phyloP scores from a whole-genome alignment of 2,113 vertebrate species.

The Thalassarche chlororhynchos region DNA sequence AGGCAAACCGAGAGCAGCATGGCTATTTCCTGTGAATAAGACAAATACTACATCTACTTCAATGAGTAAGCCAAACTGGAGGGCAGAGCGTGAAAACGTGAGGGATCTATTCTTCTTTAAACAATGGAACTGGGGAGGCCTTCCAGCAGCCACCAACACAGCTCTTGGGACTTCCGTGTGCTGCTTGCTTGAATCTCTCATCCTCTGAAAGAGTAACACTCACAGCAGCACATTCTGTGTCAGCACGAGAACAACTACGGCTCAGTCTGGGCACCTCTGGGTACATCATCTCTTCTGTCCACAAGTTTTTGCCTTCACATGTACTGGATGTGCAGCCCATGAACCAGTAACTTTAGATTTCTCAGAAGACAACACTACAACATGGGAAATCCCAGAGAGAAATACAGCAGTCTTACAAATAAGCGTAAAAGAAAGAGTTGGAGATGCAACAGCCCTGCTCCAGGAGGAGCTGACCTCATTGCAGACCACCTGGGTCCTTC shows the following conservation, averaged over 20 bases:
- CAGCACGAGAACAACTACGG: neutral
- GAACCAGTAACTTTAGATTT: neutral
- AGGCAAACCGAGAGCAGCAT: neutral
- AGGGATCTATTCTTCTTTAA: conserved; percentile 24
- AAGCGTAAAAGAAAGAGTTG: accelerated
- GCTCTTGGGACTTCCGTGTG: neutral
- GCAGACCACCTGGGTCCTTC: neutral
- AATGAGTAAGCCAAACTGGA: conserved; percentile 12
- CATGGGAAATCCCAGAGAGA: neutral
- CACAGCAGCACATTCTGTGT: neutral
- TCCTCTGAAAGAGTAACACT: neutral
- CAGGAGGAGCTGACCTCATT: neutral
- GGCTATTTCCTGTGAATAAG: conserved; percentile 20
- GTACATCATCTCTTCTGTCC: neutral
- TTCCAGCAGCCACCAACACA: conserved; percentile 18
- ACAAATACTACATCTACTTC: neutral
- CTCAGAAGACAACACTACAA: neutral
- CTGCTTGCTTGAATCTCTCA: neutral
- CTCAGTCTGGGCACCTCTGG: neutral
- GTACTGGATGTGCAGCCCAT: neutral
- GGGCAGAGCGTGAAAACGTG: conserved; percentile 42
- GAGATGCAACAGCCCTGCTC: neutral
- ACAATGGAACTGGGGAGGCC: conserved; percentile 23
- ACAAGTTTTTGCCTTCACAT: neutral
- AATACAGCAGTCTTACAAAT: neutral